Evolutionary conservation across 2,888 invertebrate genomes (phyloP).

Genomic region (Brassicogethes aeneus): DNA sequence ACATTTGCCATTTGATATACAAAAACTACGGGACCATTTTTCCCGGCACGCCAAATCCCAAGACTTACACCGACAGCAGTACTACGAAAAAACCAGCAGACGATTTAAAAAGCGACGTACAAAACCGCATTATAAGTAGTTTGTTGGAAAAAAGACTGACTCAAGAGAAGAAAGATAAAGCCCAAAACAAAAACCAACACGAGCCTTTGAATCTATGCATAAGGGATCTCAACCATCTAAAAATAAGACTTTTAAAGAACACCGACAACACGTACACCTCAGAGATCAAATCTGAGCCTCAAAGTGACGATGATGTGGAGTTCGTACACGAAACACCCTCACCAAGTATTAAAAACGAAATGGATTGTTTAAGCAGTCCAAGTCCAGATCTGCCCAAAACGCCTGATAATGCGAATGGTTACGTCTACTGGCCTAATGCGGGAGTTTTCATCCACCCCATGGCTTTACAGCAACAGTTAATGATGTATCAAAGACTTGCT

Average conservation of each 20-base stretch:
- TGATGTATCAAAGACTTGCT: constrained; percentile 68
- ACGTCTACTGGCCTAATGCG: constrained; percentile 62
- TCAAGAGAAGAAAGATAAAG: constrained; percentile 47
- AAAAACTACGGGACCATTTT: constrained; percentile 86
- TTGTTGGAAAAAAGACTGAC: constrained; percentile 60
- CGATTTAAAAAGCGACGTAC: constrained; percentile 49
- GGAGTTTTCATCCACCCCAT: constrained; percentile 67
- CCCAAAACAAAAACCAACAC: constrained; percentile 40
- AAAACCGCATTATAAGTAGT: constrained; percentile 61
- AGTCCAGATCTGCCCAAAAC: constrained; percentile 41
- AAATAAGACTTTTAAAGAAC: constrained; percentile 54
- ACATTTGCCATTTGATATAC: constrained; percentile 84
- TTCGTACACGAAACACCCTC: constrained; percentile 34
- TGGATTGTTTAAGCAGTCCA: constrained; percentile 38
- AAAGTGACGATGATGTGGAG: constrained; percentile 47
- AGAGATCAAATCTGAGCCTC: constrained; percentile 52
- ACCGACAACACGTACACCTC: constrained; percentile 55
- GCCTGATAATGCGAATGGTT: constrained; percentile 42
- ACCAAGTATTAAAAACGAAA: constrained; percentile 24
- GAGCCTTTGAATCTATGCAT: constrained; percentile 80
- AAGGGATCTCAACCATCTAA: constrained; percentile 62
- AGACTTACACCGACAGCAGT: constrained; percentile 40
- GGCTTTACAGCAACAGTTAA: constrained; percentile 59
- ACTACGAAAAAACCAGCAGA: constrained; percentile 20
- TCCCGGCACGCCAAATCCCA: constrained; percentile 59